phyloP scores from a whole-genome alignment of 2,113 vertebrate genomes.

The Rhynchomys soricoides region DNA sequence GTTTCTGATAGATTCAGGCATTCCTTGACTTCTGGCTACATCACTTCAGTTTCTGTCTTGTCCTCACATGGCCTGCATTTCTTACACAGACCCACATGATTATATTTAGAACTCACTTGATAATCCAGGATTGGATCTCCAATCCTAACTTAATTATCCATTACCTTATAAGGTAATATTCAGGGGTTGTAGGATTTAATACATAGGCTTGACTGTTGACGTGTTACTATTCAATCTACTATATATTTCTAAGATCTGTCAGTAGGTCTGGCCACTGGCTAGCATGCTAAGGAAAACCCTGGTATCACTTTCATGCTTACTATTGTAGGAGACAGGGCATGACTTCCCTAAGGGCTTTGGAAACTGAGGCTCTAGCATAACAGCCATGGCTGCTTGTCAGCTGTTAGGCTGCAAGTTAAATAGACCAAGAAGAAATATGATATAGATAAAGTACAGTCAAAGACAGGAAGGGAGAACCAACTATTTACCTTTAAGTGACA shows the following conservation, averaged over 20 bases:
- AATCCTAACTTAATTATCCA: conserved; percentile 28
- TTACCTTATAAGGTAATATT: neutral
- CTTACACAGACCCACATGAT: neutral
- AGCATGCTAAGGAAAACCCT: neutral
- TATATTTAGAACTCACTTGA: neutral
- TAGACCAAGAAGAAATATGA: neutral
- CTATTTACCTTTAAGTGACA: neutral
- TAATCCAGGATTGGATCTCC: neutral
- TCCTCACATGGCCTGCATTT: neutral
- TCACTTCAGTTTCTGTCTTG: neutral
- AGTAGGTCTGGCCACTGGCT: neutral
- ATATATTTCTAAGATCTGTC: neutral
- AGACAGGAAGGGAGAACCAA: neutral
- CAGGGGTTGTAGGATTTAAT: neutral
- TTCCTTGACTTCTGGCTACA: neutral
- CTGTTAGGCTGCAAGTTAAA: neutral
- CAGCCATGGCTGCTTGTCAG: neutral
- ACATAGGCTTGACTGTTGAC: neutral
- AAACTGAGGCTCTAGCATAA: neutral
- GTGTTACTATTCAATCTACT: neutral
- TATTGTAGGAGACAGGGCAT: neutral
- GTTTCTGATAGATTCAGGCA: neutral
- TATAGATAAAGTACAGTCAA: neutral
- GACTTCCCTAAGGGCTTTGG: neutral
- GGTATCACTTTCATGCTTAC: neutral